Evolutionary conservation across 2,888 invertebrate species (phyloP), one percentile per base, ranked within the genome.

Genomic region (Acrocera orbiculus): DNA sequence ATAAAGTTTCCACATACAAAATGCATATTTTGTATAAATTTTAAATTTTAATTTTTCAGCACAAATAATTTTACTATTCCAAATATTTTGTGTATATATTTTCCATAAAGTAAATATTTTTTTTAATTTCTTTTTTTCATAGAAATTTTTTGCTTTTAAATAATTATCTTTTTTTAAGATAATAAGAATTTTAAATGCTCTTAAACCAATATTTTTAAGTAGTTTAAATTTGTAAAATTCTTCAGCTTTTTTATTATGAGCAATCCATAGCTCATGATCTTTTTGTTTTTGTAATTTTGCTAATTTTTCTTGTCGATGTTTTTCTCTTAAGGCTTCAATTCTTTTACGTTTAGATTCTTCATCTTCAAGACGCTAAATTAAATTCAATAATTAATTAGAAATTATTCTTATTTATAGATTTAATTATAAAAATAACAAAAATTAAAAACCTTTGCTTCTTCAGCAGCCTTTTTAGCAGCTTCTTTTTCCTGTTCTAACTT

Each of bases 291-390:
- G 55, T 37, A 73, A 67, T 45, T 65, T 70, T 16, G 73, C 66
- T 44, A 67, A 59, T 52, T 71, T 71, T 47, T 76, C 68, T 43
- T 61, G 65, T 35, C 62, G 66, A 14, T 70, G 62, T 47, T 67
- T 71, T 40, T 74, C 69, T 46, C 67, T 69, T 22, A 75, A 62
- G 38, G 73, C 70, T 47, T 69, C 65, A 6, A 69, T 63, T 35
- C 66, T 63, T 47, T 66, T 63, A 14, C 61, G 59, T 50, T 73
- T 70, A 29, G 70, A 67, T 53, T 73, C 71, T 48, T 73, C 71
- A 37, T 73, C 67, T 40, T 61, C 56, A 8, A 49, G 46, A 2
- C 58, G 55, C 58, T 59, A 27, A n/a, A n/a, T n/a, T n/a, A n/a
- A n/a, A n/a, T n/a, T 16, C 30, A 23, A 17, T 11, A 20, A 27